These are phyloP conservation scores for Erebia epiphron DNA, from an alignment of 2,888 invertebrate genomes.

Conservation along the genomic window DNA sequence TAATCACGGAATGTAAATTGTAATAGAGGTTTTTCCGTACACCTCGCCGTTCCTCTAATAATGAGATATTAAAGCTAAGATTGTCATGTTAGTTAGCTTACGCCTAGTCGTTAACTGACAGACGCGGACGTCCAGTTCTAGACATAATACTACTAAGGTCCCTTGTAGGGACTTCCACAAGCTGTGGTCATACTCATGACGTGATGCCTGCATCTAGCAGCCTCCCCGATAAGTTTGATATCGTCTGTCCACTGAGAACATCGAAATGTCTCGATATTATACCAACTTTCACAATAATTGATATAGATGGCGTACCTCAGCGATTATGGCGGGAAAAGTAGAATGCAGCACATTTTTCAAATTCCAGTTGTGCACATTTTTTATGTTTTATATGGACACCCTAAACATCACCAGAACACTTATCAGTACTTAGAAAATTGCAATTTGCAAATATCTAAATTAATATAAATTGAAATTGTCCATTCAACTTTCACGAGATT, in stretches of 20 bases:
- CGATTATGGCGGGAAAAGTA: constrained; percentile 28
- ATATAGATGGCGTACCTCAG: constrained; percentile 32
- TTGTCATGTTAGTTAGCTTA: no score
- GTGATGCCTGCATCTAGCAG: no score
- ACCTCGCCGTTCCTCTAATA: no score
- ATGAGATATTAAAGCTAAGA: no score
- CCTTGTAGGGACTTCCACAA: no score
- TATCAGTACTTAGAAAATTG: constrained; percentile 32
- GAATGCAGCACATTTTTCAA: constrained; percentile 11
- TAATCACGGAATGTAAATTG: no score
- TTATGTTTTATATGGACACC: background rate
- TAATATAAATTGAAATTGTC: constrained; percentile 33
- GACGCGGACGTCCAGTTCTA: no score
- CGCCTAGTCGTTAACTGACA: no score
- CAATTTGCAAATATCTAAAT: constrained; percentile 23
- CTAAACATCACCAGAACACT: constrained; percentile 44
- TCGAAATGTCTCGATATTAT: constrained; percentile 27
- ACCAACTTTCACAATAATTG: constrained; percentile 36
- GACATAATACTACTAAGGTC: no score
- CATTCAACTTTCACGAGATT: constrained; percentile 48
- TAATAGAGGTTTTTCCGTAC: no score
- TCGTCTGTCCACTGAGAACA: constrained; percentile 20
- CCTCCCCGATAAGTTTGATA: no score
- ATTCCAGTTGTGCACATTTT: background rate
- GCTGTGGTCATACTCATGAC: no score